These are phyloP conservation scores for Puffinus mauretanicus DNA, from an alignment of 2,113 vertebrate genomes.

Conservation along the genomic window DNA sequence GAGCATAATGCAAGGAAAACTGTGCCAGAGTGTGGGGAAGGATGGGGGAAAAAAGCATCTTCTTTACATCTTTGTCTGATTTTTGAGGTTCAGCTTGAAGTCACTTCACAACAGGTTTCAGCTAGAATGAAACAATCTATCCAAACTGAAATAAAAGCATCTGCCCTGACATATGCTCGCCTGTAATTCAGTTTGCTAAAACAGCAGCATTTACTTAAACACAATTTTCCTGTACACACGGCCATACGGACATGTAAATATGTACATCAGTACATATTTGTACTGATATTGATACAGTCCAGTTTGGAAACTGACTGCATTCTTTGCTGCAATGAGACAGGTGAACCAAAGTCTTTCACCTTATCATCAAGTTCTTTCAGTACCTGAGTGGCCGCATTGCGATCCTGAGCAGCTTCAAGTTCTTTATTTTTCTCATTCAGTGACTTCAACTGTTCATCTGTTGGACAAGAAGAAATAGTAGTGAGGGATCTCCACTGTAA, in stretches of 20 bases:
- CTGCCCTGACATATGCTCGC: background rate
- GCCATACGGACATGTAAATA: background rate
- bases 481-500: background rate
- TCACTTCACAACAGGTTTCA: background rate
- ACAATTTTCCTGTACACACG: fast-evolving
- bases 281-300: background rate
- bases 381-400: conserved; percentile 81
- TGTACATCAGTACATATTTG: background rate
- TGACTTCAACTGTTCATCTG: conserved; percentile 82
- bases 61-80: background rate
- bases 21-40: background rate
- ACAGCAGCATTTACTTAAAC: background rate
- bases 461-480: background rate
- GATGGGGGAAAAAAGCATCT: background rate
- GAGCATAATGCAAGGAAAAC: background rate
- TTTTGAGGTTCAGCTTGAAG: background rate
- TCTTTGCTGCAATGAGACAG: background rate
- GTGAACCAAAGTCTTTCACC: background rate
- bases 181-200: background rate
- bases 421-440: conserved; percentile 83
- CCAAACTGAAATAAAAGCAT: background rate
- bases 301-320: background rate
- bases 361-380: background rate
- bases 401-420: conserved; percentile 79
- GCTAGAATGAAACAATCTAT: background rate